These are phyloP conservation scores for Formica aserva DNA, from an alignment of 2,888 invertebrate genomes.

Conservation along the genomic window DNA sequence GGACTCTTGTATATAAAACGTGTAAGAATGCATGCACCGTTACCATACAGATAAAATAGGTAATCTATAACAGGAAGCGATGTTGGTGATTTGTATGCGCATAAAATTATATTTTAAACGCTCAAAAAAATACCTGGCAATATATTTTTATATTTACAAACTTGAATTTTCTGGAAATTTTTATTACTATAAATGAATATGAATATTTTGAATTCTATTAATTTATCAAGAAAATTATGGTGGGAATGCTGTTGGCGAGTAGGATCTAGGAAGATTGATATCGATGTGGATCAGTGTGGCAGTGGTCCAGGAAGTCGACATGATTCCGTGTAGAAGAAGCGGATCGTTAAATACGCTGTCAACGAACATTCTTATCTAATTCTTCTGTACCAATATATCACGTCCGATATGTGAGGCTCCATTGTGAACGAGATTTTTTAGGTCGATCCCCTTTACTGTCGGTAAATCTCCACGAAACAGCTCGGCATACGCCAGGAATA, in stretches of 20 bases:
- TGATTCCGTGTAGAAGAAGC: conserved; percentile 52
- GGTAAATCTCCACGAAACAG: conserved; percentile 39
- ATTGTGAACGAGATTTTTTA: conserved; percentile 44
- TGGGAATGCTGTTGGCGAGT: conserved; percentile 57
- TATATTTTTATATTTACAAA: not conserved
- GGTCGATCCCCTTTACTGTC: conserved; percentile 21
- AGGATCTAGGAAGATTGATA: conserved; percentile 78
- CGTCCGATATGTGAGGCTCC: conserved; percentile 40
- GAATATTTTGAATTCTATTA: conserved; percentile 8
- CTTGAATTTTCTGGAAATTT: not conserved
- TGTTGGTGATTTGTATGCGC: conserved; percentile 73
- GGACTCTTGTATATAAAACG: conserved; percentile 59
- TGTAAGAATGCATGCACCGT: conserved; percentile 78
- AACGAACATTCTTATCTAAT: conserved; percentile 52
- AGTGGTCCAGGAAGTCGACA: conserved; percentile 71
- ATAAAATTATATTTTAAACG: conserved; percentile 53
- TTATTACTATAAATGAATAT: not conserved
- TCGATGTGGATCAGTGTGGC: conserved; percentile 80
- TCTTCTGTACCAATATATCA: conserved; percentile 65
- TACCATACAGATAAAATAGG: conserved; percentile 78
- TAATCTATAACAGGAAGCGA: conserved; percentile 75
- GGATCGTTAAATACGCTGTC: conserved; percentile 70
- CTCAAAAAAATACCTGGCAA: not conserved
- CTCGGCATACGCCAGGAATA: conserved; percentile 24
- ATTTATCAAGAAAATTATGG: conserved; percentile 43